Conservation (phyloP, 53 echinoderm and acorn worm genomes). For the Holothuria leucospilota region DNA sequence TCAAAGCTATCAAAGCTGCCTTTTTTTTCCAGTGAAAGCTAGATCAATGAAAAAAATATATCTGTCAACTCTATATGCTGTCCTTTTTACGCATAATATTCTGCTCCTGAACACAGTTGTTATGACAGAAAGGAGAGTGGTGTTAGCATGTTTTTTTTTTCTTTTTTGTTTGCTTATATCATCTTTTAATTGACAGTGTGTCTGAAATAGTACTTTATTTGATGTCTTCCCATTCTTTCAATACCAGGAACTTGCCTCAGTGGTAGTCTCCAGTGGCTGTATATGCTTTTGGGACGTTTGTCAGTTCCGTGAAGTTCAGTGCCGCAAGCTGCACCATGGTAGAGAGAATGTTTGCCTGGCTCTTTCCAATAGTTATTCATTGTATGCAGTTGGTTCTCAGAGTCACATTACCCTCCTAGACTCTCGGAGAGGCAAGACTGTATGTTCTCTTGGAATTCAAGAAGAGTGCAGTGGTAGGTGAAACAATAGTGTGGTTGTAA, state of each 20-base stretch:
- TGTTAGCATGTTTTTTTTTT: too few species aligned
- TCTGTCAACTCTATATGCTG: too few species aligned
- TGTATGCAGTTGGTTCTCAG: constrained; percentile 97
- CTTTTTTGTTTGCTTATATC: too few species aligned
- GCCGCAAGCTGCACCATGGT: constrained; percentile 68
- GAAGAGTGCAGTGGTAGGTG: constrained; percentile 91
- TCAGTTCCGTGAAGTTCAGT: constrained; percentile 62
- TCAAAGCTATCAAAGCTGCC: too few species aligned
- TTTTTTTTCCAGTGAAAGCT: too few species aligned
- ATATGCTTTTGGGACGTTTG: constrained; percentile 82
- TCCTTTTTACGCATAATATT: too few species aligned
- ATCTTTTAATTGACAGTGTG: too few species aligned
- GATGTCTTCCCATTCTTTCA: neutral
- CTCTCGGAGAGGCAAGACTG: constrained; percentile 60
- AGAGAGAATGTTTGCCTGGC: constrained; percentile 91
- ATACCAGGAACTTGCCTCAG: constrained; percentile 82
- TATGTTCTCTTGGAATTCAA: constrained; percentile 70
- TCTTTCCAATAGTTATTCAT: constrained; percentile 75
- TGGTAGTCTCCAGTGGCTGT: constrained; percentile 79
- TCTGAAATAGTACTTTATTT: too few species aligned
- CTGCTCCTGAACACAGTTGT: too few species aligned
- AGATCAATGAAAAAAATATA: too few species aligned
- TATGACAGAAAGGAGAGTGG: too few species aligned
- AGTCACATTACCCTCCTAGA: constrained; percentile 93
- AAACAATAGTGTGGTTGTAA: neutral